Evolutionary conservation across 2,797 vertebrate species (phyloP), one percentile per base, ranked within the genome.

Genomic region (Kryptopterus vitreolus): DNA sequence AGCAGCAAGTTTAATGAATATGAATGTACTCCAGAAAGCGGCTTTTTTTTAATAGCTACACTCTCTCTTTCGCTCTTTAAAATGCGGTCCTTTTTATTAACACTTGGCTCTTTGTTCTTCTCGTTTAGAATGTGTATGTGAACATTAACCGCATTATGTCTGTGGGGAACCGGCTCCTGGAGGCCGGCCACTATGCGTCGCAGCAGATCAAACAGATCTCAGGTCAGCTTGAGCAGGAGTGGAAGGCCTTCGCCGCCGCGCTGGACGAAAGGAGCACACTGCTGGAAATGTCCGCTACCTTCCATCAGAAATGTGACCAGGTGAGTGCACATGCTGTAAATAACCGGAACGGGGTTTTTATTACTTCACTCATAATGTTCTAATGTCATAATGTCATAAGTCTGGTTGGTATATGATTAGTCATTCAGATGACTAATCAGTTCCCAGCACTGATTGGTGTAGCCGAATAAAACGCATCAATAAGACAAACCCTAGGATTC

Each of bases 131-230:
- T 18, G 98, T 99, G 83, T 99, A 98, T 3, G 98, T 99, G 69
- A 99, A 99, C 89, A 99, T 99, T 84, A 99, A 96, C 90, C 96
- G 98, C 88, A 99, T 99, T 88, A 97, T 99, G 96, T 99, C 98
- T 0, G 98, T 99, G 84, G 98, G 96, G n/a, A 97, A 94, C 87
- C 96, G 98, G 75, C 90, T 99, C 89, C 93, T 98, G 4, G 98
- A 99, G 91, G 97, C 97, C 0, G 97, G 96, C 65, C 98, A 99
- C 90, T 99, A 99, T 0, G 98, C 98, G 69, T 98, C 98, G 0
- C 96, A 98, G 92, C 98, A 99, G 89, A 99, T 99, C 85, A 98
- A 98, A 85, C 97, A 99, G 94, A 99, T 99, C 75, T 96, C 98
- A 0, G 90, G 92, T 82, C 98, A 99, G 92, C 70, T 99, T 89